Base-by-base conservation (phyloP, 2,797 vertebrate genomes). In the Borostomias antarcticus region DNA sequence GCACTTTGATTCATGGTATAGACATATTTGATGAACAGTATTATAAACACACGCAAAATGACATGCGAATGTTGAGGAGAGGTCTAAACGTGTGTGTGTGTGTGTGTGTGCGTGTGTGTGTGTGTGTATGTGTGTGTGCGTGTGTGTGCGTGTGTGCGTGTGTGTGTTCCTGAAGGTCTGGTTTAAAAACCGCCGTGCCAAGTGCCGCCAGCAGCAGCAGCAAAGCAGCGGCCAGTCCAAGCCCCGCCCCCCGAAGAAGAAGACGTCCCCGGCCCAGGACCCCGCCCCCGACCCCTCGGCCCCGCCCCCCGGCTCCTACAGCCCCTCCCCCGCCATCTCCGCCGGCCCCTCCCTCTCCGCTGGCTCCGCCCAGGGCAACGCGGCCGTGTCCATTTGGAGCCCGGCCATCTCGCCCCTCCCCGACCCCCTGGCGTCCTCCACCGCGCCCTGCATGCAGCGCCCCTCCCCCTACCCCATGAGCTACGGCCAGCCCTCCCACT, bases 141-240 rank as follows among this genome's bases (percentile, higher is more conserved):
- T 73, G 47, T 62, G 37, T 57, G 11, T 37, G 40, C 13, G 19
- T 28, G 23, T 17, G 13, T 19, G 25, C 13, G 2, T 45, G 43
- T n/a, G 32, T 32, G 0, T 23, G 8, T 30, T 26, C 3, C 2
- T 61, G 52, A 74, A 95, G 94, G 94, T 95, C 2, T 95, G 95
- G 95, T 96, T 96, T 78, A 96, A 96, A 85, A 96, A 96, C 85
- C 94, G 95, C 10, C 89, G 95, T 4, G 95, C 95, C 48, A 96
- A 96, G 73, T 96, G 95, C 69, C 93, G 95, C 0, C 95, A 96
- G 78, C 95, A 96, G 82, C 94, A 93, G 78, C 93, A 96, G 66
- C 95, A 96, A 77, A 93, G 89, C 83, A 94, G 87, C 0, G 90
- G 90, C 0, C 93, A 93, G 71, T 89, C 92, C 67, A 97, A 97